Evolutionary conservation across 1,140 invertebrate species (phyloP).

Genomic region (Leptopilina boulardi): DNA sequence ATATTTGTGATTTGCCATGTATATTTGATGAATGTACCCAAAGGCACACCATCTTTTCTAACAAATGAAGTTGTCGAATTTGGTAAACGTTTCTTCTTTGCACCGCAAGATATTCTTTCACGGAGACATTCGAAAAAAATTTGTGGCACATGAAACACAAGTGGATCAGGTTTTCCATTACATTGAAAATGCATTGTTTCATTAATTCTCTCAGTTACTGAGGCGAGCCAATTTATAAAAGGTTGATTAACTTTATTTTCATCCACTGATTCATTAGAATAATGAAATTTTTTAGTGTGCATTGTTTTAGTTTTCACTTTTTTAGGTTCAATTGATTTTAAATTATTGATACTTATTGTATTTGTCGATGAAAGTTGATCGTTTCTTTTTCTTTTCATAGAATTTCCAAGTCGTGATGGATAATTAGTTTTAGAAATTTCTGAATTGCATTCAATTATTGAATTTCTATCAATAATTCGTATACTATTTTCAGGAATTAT

Average conservation of each 20-base stretch:
- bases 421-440: constrained; percentile 43
- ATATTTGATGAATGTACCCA: constrained; percentile 85
- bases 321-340: constrained; percentile 67
- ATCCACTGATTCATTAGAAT: constrained; percentile 64
- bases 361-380: constrained; percentile 56
- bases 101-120: constrained; percentile 81
- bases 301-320: constrained; percentile 66
- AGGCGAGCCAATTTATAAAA: constrained; percentile 85
- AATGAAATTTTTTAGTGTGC: constrained; percentile 67
- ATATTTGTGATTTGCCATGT: constrained; percentile 87
- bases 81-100: constrained; percentile 82
- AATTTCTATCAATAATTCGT: constrained; percentile 59
- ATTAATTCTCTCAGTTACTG: constrained; percentile 87
- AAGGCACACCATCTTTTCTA: constrained; percentile 79
- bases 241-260: constrained; percentile 72
- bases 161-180: constrained; percentile 82
- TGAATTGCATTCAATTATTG: constrained; percentile 50
- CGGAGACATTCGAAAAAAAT: constrained; percentile 84
- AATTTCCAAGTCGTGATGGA: constrained; percentile 46
- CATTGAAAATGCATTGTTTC: constrained; percentile 88
- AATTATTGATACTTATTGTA: constrained; percentile 60
- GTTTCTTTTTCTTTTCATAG: constrained; percentile 67
- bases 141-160: constrained; percentile 84
- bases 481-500: constrained; percentile 51
- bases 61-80: constrained; percentile 79